These are phyloP conservation scores for Diachrysia chrysitis DNA, from an alignment of 2,888 invertebrate species.

Conservation along the genomic window DNA sequence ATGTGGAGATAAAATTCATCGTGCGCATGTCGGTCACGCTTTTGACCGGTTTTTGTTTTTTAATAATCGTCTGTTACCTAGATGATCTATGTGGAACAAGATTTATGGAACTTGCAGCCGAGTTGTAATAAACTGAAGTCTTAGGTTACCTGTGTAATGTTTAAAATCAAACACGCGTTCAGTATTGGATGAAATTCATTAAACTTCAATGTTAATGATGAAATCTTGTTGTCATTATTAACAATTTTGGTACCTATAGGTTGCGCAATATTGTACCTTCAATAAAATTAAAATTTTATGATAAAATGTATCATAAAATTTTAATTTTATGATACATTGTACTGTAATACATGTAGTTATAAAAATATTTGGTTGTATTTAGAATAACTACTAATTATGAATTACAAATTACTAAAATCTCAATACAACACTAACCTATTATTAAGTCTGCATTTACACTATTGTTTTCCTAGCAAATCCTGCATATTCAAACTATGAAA, in stretches of 20 bases:
- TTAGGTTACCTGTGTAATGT: not conserved
- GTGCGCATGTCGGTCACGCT: not conserved
- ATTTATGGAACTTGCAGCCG: not conserved
- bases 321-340: no score
- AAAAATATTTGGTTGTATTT: not conserved
- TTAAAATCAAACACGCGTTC: not conserved
- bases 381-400: not conserved
- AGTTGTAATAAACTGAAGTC: not conserved
- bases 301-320: no score
- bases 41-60: not conserved
- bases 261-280: not conserved
- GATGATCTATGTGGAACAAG: not conserved
- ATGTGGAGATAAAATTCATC: not conserved
- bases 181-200: not conserved
- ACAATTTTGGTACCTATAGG: no score
- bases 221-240: no score
- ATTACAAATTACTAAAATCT: not conserved
- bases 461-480: not conserved
- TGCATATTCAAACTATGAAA: not conserved
- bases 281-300: not conserved
- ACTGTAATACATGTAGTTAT: not conserved
- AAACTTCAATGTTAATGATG: not conserved
- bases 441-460: not conserved
- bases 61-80: not conserved
- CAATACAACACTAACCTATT: not conserved